Evolutionary conservation across 2,888 invertebrate genomes (phyloP).

Genomic region (Nomada fucata): DNA sequence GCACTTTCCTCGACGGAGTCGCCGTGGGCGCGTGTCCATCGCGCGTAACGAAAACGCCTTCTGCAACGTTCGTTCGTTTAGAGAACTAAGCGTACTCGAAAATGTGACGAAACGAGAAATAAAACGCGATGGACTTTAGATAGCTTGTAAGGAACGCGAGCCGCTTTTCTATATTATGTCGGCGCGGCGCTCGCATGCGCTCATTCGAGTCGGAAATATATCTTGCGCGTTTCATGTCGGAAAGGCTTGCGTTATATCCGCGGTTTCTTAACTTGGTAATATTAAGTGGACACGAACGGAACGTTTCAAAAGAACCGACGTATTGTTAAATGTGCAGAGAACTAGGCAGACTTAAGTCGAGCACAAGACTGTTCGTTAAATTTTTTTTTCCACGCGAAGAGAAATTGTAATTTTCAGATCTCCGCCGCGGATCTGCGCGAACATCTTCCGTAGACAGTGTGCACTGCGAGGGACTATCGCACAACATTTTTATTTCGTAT

Average conservation of each 20-base stretch:
- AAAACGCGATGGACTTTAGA: conserved; percentile 13
- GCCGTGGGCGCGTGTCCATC: background rate
- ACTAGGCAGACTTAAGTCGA: too few relatives aligned
- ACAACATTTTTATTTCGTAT: too few relatives aligned
- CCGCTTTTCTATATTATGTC: background rate
- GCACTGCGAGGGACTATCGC: too few relatives aligned
- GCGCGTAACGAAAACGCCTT: background rate
- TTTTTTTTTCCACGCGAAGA: too few relatives aligned
- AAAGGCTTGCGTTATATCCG: background rate
- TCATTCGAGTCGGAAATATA: background rate
- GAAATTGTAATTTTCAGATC: too few relatives aligned
- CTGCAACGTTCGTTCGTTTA: background rate
- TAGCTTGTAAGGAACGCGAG: conserved; percentile 16
- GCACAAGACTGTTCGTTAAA: too few relatives aligned
- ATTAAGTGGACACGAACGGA: too few relatives aligned
- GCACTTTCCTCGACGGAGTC: background rate
- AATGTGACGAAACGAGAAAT: conserved; percentile 15
- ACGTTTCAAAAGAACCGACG: too few relatives aligned
- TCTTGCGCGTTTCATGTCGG: background rate
- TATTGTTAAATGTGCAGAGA: too few relatives aligned
- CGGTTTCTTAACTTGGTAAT: background rate
- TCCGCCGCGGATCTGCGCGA: too few relatives aligned
- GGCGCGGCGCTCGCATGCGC: background rate
- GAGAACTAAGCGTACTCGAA: background rate
- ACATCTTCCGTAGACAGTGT: too few relatives aligned